A percentile compares a stretch with the other conserved stretches of the same genome.
phyloP scores from a whole-genome alignment of 2,888 invertebrate species.

The Oegoconia quadripuncta region DNA sequence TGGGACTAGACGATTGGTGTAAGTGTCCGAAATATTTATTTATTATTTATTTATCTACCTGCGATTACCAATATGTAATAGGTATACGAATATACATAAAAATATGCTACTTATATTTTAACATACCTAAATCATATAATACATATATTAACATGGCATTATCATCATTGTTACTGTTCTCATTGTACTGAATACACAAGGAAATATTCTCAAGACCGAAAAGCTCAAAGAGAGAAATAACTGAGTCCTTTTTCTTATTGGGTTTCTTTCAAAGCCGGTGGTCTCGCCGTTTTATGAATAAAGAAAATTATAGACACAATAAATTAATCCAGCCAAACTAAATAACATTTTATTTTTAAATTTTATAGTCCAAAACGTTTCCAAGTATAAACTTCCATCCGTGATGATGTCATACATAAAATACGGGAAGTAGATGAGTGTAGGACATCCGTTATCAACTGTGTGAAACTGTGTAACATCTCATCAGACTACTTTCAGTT shows the following conservation, averaged over 20 bases:
- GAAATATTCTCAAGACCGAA: conserved; percentile 25
- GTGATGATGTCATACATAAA: conserved; percentile 3
- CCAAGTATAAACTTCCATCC: not conserved
- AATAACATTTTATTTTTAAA: not conserved
- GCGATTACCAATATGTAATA: too few species aligned
- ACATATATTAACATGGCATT: too few species aligned
- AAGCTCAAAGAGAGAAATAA: conserved; percentile 31
- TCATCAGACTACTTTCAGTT: not conserved
- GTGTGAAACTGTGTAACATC: conserved; percentile 7
- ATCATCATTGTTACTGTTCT: conserved; percentile 5
- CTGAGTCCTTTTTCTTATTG: conserved; percentile 27
- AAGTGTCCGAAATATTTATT: too few species aligned
- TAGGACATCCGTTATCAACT: conserved; percentile 14
- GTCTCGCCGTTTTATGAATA: conserved; percentile 24
- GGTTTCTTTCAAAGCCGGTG: conserved; percentile 33
- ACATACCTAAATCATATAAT: too few species aligned
- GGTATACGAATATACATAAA: too few species aligned
- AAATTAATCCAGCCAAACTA: not conserved
- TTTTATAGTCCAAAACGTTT: not conserved
- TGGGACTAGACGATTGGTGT: too few species aligned
- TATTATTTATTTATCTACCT: too few species aligned
- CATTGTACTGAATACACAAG: conserved; percentile 21
- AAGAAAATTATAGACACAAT: conserved; percentile 5
- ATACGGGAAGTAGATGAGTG: conserved; percentile 9
- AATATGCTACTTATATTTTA: too few species aligned